Conservation (phyloP, 1,140 invertebrate genomes). For the Musca vetustissima region DNA sequence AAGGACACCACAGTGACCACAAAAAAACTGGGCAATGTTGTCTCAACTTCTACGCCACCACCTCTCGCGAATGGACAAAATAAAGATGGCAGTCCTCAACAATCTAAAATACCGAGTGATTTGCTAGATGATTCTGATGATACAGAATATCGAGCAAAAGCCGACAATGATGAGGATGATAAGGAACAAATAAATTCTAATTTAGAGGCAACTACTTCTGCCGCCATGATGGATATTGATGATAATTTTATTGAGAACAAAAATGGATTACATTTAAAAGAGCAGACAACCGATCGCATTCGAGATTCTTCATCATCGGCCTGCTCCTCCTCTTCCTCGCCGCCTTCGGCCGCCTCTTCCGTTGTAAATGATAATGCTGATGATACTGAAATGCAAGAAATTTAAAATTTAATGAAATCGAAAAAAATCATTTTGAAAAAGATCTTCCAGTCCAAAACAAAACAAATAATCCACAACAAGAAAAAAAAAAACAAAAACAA, state of each 20-base stretch:
- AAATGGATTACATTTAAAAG: not conserved
- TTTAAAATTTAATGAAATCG: conserved; percentile 20
- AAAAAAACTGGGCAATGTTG: not conserved
- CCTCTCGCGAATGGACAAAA: not conserved
- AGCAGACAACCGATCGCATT: not conserved
- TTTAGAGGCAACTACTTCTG: not conserved
- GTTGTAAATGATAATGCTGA: not conserved
- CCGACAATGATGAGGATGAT: conserved; percentile 12
- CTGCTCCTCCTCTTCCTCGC: too few relatives aligned
- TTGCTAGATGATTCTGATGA: not conserved
- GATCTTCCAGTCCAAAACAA: conserved; percentile 30
- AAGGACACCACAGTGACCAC: not conserved
- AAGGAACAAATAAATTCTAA: not conserved
- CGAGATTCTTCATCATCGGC: not conserved
- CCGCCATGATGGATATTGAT: conserved; percentile 15
- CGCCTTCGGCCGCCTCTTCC: too few relatives aligned
- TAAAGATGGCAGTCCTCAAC: not conserved
- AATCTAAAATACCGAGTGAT: not conserved
- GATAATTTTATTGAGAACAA: conserved; percentile 21
- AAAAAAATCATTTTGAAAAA: conserved; percentile 12
- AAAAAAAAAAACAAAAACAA: conserved; percentile 15
- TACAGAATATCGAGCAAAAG: too few relatives aligned
- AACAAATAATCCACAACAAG: conserved; percentile 21
- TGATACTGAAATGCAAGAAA: conserved; percentile 22
- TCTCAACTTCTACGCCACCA: not conserved